phyloP scores from a whole-genome alignment of 2,113 vertebrate genomes.

The Saguinus midas region DNA sequence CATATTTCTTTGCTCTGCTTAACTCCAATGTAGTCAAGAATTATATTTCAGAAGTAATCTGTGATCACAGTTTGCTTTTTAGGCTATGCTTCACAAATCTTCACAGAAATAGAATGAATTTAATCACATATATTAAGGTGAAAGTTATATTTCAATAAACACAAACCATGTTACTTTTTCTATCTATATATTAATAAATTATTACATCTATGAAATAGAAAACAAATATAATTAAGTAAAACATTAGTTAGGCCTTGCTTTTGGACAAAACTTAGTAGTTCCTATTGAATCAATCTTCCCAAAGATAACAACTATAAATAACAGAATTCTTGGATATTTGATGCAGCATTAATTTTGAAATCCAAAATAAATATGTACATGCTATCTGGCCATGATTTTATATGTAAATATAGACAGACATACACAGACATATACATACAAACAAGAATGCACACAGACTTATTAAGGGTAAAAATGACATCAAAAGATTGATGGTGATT shows the following conservation, averaged over 20 bases:
- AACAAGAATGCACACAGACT: neutral
- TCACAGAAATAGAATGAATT: slow-evolving; percentile 36
- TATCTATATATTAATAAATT: neutral
- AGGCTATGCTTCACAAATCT: slow-evolving; percentile 43
- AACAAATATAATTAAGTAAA: slow-evolving; percentile 1
- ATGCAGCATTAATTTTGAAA: neutral
- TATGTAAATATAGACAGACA: neutral
- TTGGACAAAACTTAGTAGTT: neutral
- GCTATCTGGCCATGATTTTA: neutral
- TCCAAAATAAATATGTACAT: neutral
- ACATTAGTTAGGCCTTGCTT: neutral
- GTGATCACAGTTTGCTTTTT: slow-evolving; percentile 30
- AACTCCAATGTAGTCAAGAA: neutral
- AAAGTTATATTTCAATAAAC: slow-evolving; percentile 57
- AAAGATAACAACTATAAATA: neutral
- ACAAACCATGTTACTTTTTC: slow-evolving; percentile 51
- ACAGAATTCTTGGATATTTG: neutral
- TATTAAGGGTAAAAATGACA: neutral
- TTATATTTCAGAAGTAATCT: slow-evolving; percentile 13
- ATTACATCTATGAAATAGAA: neutral
- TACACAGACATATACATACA: neutral
- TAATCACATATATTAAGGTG: neutral
- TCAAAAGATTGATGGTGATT: neutral
- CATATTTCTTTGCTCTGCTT: neutral
- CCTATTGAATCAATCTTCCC: neutral